phyloP scores from a whole-genome alignment of 2,888 invertebrate species.

The Megaustenia siamemsis region DNA sequence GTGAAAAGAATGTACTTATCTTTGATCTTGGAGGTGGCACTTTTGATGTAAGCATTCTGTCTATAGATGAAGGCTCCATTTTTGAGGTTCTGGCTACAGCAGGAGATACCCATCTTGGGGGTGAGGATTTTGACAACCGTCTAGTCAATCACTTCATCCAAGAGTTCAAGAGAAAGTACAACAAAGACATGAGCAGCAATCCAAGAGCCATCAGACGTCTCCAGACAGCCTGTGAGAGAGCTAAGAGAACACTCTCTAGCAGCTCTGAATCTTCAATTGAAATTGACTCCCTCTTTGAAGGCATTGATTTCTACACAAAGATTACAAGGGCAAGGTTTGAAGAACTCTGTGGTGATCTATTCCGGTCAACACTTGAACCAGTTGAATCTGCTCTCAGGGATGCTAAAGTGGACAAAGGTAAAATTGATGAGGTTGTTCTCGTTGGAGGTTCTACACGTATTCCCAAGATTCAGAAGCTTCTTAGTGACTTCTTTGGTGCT shows the following conservation, averaged over 20 bases:
- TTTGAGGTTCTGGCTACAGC: constrained; percentile 85
- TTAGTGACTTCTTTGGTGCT: constrained; percentile 10
- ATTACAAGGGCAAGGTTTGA: constrained; percentile 97
- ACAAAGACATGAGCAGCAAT: constrained; percentile 82
- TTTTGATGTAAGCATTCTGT: constrained; percentile 65
- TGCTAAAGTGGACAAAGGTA: too few relatives aligned
- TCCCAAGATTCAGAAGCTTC: constrained; percentile 32
- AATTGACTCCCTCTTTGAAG: constrained; percentile 91
- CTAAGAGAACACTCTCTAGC: constrained; percentile 80
- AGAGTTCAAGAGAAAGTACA: constrained; percentile 25
- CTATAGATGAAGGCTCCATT: constrained; percentile 83
- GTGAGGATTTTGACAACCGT: constrained; percentile 87
- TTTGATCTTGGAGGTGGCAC: constrained; percentile 80
- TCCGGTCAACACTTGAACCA: constrained; percentile 94
- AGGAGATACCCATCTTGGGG: constrained; percentile 33
- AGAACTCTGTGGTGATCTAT: constrained; percentile 82
- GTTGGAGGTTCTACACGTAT: constrained; percentile 92
- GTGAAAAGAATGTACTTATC: constrained; percentile 82
- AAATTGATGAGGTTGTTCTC: constrained; percentile 84
- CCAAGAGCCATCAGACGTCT: constrained; percentile 90
- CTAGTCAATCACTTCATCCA: constrained; percentile 87
- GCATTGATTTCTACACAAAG: constrained; percentile 83
- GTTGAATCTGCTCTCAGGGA: too few relatives aligned
- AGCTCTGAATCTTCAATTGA: constrained; percentile 85
- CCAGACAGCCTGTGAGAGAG: constrained; percentile 4